Evolutionary conservation across 2,888 invertebrate genomes (phyloP), one percentile per base, ranked within the genome.

Genomic region (Cataglyphis livida): DNA sequence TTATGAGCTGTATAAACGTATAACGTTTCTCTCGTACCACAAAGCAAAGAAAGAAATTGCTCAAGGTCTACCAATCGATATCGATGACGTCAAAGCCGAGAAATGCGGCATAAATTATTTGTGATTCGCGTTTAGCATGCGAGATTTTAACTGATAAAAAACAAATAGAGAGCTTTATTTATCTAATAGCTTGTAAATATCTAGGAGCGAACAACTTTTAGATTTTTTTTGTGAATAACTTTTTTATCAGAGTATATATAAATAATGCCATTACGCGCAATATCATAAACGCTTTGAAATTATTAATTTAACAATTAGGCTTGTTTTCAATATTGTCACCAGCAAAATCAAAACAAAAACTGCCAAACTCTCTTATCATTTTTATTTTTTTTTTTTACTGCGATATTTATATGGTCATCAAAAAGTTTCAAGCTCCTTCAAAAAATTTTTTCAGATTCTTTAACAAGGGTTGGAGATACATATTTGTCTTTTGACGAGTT

Each of bases 81-180:
- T 70, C 25, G 78, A 48, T 79, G 78, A 79, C 78, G 78, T 79
- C 78, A 79, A 70, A 70, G 61, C 44, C 35, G 35, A 79, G 78
- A 79, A 79, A 79, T 79, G 78, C 65, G 15, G 70, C 35, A 79
- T 79, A 79, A 79, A 79, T 70, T 79, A 70, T 79, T 79, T 59
- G 57, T 15, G n/a, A 57, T 32, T 61, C 18, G 32, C 12, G 59
- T 44, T 25, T 48, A 59, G 70, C 32, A 32, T 68, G 78, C 59
- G 15, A 79, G 78, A 79, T 48, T 79, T 70, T 25, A 79, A 79
- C 44, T 64, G 25, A 79, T 66, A 70, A 48, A 59, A 68, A 32
- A 5, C 10, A 21, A 6, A 25, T 1, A 48, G 48, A 48, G 48
- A 51, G 44, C 25, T 59, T 35, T 35, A n/a, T 65, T 54, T 64